Conservation (phyloP, 2,797 vertebrate species). For the Cyclura pinguis region DNA sequence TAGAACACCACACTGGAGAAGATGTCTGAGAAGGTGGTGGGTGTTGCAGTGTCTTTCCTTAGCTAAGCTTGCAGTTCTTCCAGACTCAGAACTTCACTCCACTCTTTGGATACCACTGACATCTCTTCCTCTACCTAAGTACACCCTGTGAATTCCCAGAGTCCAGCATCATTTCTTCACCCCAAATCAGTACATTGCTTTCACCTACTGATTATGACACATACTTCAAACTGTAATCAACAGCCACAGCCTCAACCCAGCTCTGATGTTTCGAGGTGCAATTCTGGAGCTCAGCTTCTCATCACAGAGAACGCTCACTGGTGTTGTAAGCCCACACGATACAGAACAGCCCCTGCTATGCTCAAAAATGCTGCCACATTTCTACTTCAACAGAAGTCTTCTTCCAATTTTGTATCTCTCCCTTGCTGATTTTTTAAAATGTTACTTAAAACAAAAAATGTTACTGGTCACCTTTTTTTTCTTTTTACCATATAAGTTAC, state of each 20-base stretch:
- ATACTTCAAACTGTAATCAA: not conserved
- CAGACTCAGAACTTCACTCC: not conserved
- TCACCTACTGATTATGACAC: not conserved
- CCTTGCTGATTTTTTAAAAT: not conserved
- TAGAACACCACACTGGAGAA: not conserved
- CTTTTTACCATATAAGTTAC: not conserved
- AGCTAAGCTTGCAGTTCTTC: not conserved
- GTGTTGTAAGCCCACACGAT: not conserved
- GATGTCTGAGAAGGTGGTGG: not conserved
- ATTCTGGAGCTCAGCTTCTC: not conserved
- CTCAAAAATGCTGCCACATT: not conserved
- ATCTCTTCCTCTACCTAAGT: too few species aligned
- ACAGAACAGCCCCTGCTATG: too few species aligned
- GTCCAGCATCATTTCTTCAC: too few species aligned
- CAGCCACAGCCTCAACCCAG: not conserved
- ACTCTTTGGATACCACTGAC: too few species aligned
- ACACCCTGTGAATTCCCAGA: too few species aligned
- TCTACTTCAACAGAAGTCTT: not conserved
- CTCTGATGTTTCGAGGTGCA: not conserved
- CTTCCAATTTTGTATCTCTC: not conserved
- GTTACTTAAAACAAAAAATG: not conserved
- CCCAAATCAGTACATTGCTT: not conserved
- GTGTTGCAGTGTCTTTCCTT: too few species aligned
- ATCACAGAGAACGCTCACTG: not conserved
- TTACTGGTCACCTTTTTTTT: not conserved